Evolutionary conservation across 2,797 vertebrate genomes (phyloP), one percentile per base, ranked within the genome.

Genomic region (Spinus pinus): DNA sequence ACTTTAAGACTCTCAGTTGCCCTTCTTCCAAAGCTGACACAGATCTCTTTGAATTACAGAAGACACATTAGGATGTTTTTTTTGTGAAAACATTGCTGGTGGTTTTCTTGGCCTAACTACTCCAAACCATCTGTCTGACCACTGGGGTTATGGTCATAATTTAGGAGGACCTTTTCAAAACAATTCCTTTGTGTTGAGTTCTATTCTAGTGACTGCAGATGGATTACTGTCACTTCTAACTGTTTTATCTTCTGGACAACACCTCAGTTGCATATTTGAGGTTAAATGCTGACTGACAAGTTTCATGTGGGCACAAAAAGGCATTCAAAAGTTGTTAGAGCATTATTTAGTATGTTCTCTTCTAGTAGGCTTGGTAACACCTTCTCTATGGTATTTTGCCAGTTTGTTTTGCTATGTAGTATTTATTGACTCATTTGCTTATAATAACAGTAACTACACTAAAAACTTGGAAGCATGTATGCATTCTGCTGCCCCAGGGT

Each of bases 131-230:
- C 53, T 91, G 61, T 83, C 41, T 74, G 83, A 86, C 44, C 58
- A 75, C 2, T 66, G 8, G 31, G 31, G 64, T 90, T 93, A 81
- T 75, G 83, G 56, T 58, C 56, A 56, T 71, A 79, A 61, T 67
- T 49, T 81, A 57, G 54, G 66, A 91, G 46, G 61, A 89, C 28
- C 33, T 88, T 84, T 95, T 93, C 53, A 94, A 94, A 92, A 60
- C 42, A 81, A 88, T 90, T 95, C 67, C 41, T 93, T 90, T 81
- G 70, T 91, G 60, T 78, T 82, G 67, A 97, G 53, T 41, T 94
- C 54, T 89, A 17, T 75, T 60, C 44, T 78, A 89, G 54, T 58
- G 50, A n/a, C 30, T 74, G 42, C 23, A 85, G 67, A 75, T 3
- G 2, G 41, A 61, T 65, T 46, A 56, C 41, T 82, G 33, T 88